Percentiles rank a stretch among this genome's conserved stretches.
These are phyloP conservation scores for Coranthus polyacanthus DNA, from an alignment of 2,797 vertebrate species.

Conservation along the genomic window DNA sequence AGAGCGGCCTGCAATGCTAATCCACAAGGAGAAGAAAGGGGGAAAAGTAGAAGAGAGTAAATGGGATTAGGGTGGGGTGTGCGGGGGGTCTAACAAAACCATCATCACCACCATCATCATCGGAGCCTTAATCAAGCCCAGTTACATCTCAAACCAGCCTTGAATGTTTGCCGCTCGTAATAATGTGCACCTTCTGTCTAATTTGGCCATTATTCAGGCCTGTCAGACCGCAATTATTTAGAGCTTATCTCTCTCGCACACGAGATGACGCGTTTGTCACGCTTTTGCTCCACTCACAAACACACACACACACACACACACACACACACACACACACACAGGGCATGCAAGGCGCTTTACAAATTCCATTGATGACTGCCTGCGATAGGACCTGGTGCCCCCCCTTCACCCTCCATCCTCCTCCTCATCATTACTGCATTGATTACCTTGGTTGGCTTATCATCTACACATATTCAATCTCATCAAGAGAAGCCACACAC, in stretches of 20 bases:
- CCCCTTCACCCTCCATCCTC: background rate
- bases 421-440: conserved; percentile 76
- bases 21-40: conserved; percentile 35
- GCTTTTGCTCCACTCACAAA: conserved; percentile 63
- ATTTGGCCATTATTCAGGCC: conserved; percentile 88
- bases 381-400: conserved; percentile 65
- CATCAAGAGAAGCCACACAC: conserved; percentile 66
- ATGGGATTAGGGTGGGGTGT: conserved; percentile 49
- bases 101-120: conserved; percentile 59
- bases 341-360: conserved; percentile 56
- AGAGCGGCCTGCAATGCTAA: conserved; percentile 45
- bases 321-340: conserved; percentile 16
- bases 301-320: conserved; percentile 44
- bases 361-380: conserved; percentile 80
- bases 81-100: conserved; percentile 26
- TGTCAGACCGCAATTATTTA: conserved; percentile 88
- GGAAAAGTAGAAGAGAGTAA: conserved; percentile 27
- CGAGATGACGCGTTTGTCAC: conserved; percentile 86
- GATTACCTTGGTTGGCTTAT: conserved; percentile 80
- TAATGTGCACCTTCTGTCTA: conserved; percentile 84
- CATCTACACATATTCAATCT: conserved; percentile 77
- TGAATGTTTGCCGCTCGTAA: conserved; percentile 76
- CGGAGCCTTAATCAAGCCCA: conserved; percentile 70
- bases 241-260: conserved; percentile 87
- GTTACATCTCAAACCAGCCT: conserved; percentile 74